Evolutionary conservation across 2,797 vertebrate species (phyloP), one percentile per base, ranked within the genome.

Genomic region (Pristis pectinata): DNA sequence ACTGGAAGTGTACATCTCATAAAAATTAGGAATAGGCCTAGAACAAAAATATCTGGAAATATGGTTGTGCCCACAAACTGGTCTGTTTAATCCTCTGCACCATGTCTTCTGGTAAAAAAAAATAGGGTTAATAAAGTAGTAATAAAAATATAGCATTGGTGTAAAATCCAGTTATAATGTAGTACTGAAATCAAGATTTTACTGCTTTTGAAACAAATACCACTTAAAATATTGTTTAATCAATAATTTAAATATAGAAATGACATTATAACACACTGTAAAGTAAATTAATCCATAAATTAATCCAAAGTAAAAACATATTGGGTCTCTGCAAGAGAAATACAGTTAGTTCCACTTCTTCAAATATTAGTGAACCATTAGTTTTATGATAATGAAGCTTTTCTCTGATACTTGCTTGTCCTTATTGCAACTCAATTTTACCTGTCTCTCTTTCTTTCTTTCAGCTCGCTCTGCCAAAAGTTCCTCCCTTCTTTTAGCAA

Each of bases 401-500:
- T 72, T 70, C 2, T 72, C 24, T 72, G 70, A 72, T 6, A 22
- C 19, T 72, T 72, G 6, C 70, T 24, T 37, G 11, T 87, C 56
- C 30, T 83, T 70, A 94, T 95, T 41, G 27, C 7, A 59, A 94
- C 3, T 49, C 91, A 70, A 37, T 93, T 95, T 96, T 96, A 98
- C 98, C 94, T 96, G 96, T 34, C 85, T 94, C n/a, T 10, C 30
- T 80, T 77, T 79, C 95, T 95, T 97, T 94, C 77, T 96, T 95
- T 92, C 95, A 0, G 95, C 96, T 96, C 82, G 96, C 94, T 98
- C 98, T 95, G 95, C 96, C 95, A 97, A 41, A 95, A 99, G 98
- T 96, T 99, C 98, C 96, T 97, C 97, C 95, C 97, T 98, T 97
- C 98, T 98, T 96, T 96, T 98, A 94, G 96, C 95, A 95, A 99